These are phyloP conservation scores for Polypedilum vanderplanki DNA, from an alignment of 1,140 invertebrate species.

Conservation along the genomic window DNA sequence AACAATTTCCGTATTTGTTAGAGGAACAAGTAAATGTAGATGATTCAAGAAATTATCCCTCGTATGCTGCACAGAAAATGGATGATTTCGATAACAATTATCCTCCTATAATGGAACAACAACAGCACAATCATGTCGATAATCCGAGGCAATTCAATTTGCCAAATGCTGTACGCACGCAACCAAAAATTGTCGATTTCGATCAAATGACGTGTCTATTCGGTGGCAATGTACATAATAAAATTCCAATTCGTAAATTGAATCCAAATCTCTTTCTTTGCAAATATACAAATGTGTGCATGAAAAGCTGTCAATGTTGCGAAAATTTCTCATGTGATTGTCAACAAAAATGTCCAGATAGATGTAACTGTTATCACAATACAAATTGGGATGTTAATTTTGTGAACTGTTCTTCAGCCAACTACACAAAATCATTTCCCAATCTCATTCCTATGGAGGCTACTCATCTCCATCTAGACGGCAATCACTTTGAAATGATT, in stretches of 20 bases:
- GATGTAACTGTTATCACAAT: constrained; percentile 88
- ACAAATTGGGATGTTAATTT: constrained; percentile 88
- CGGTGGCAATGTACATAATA: background rate
- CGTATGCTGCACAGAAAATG: constrained; percentile 24
- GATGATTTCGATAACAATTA: constrained; percentile 19
- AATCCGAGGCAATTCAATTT: background rate
- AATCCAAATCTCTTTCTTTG: constrained; percentile 83
- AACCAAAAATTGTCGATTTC: constrained; percentile 16
- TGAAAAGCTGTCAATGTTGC: constrained; percentile 84
- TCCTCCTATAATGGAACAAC: background rate
- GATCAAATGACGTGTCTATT: constrained; percentile 24
- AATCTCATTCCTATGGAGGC: constrained; percentile 87
- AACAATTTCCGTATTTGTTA: constrained; percentile 25
- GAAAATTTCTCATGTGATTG: constrained; percentile 92
- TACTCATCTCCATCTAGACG: constrained; percentile 81
- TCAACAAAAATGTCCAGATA: constrained; percentile 87
- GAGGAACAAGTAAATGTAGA: background rate
- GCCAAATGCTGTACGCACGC: background rate
- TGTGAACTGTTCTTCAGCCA: constrained; percentile 75
- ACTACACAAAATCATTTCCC: constrained; percentile 66
- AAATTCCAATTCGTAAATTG: constrained; percentile 69
- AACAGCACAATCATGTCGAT: background rate
- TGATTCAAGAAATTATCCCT: constrained; percentile 1
- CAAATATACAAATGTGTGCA: constrained; percentile 84
- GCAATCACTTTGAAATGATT: constrained; percentile 70